A percentile compares a stretch with the other conserved stretches of the same genome.
phyloP scores from a whole-genome alignment of 2,113 vertebrate species.

The Hyperoodon ampullatus region DNA sequence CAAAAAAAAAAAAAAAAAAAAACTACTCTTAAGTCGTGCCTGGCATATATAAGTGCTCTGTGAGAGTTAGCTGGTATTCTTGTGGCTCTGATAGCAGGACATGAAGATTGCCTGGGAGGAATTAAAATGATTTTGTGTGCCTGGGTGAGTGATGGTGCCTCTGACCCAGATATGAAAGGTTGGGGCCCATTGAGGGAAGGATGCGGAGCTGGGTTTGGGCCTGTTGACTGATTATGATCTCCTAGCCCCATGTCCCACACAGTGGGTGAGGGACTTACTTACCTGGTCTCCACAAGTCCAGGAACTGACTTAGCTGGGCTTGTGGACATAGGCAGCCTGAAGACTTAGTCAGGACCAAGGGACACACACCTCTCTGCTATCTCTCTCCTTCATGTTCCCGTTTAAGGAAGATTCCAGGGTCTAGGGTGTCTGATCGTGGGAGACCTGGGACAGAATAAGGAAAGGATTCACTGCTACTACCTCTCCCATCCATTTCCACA shows the following conservation, averaged over 20 bases:
- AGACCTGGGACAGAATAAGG: not conserved
- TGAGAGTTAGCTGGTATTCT: not conserved
- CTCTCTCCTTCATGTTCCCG: not conserved
- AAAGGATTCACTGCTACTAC: not conserved
- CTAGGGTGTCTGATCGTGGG: not conserved
- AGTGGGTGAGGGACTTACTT: not conserved
- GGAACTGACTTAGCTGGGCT: not conserved
- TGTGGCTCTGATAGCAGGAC: not conserved
- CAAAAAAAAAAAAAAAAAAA: too few species aligned
- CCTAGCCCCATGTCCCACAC: not conserved
- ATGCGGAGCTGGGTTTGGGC: too few species aligned
- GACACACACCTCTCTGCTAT: accelerated
- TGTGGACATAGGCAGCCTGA: too few species aligned
- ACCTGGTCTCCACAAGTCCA: not conserved
- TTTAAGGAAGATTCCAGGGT: too few species aligned
- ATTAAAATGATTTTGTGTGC: too few species aligned
- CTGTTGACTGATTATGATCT: not conserved
- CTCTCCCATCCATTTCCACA: not conserved
- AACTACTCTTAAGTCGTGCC: not conserved
- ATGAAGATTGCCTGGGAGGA: not conserved
- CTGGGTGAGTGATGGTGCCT: not conserved
- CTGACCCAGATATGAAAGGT: not conserved
- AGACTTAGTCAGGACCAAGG: not conserved
- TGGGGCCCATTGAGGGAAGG: not conserved
- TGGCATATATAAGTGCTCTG: not conserved